phyloP scores from a whole-genome alignment of 2,888 invertebrate genomes.

The Kuschelorhynchus macadamiae region DNA sequence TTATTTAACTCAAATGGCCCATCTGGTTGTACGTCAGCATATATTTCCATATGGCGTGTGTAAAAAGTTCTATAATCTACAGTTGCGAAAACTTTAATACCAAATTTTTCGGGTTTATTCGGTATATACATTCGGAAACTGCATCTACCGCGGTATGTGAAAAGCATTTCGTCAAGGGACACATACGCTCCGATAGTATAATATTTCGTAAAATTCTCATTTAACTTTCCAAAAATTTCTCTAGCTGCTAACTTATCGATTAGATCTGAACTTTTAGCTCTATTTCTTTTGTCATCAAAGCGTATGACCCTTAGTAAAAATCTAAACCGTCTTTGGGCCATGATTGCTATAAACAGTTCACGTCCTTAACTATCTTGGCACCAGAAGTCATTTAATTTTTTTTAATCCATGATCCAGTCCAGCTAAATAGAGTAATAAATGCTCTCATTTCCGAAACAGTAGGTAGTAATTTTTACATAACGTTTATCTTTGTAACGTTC shows the following conservation, averaged over 20 bases:
- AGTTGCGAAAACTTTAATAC: conserved; percentile 1
- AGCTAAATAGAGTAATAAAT: no score
- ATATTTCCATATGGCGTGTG: conserved; percentile 1
- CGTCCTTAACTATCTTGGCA: no score
- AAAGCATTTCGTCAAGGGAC: no score
- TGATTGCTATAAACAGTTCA: not conserved
- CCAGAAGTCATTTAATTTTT: not conserved
- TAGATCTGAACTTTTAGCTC: not conserved
- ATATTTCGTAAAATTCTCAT: no score
- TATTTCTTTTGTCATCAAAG: conserved; percentile 1
- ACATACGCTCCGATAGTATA: no score
- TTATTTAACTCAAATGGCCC: not conserved
- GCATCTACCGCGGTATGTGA: not conserved
- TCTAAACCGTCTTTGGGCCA: conserved; percentile 14
- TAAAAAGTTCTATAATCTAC: conserved; percentile 6
- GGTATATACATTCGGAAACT: conserved; percentile 7
- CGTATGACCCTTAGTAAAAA: conserved; percentile 14
- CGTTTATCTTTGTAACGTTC: no score
- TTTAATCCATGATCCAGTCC: not conserved
- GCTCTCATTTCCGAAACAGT: no score
- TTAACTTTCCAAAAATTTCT: conserved; percentile 38
- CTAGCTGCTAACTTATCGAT: conserved; percentile 20
- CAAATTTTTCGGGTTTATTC: conserved; percentile 1
- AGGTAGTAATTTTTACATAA: no score
- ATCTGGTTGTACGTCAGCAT: conserved; percentile 4